Conservation (phyloP, 2,888 invertebrate species). For the Laspeyria flexula region DNA sequence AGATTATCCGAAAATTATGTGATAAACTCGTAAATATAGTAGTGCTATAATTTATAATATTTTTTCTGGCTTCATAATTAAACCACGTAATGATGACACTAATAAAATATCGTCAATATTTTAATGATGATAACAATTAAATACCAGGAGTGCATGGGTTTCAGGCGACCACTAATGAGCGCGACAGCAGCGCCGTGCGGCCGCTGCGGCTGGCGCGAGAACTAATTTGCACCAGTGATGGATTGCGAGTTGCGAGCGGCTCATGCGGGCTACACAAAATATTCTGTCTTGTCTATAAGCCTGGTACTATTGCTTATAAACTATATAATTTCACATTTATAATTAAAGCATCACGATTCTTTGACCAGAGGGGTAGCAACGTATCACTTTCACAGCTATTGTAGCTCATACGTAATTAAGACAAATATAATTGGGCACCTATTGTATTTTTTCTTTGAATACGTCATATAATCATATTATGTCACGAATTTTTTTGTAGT, state of each 20-base stretch:
- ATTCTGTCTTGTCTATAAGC: conserved; percentile 51
- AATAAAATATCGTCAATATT: conserved; percentile 41
- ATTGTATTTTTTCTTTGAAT: no score
- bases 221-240: conserved; percentile 80
- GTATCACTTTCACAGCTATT: no score
- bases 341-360: no score
- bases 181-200: conserved; percentile 76
- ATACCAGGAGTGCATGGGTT: conserved; percentile 57
- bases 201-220: conserved; percentile 70
- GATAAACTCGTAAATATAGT: no score
- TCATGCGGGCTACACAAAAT: conserved; percentile 48
- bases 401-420: no score
- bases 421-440: no score
- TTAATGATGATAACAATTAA: conserved; percentile 54
- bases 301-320: conserved; percentile 50
- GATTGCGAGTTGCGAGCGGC: conserved; percentile 69
- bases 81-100: conserved; percentile 11
- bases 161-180: conserved; percentile 78
- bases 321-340: conserved; percentile 30
- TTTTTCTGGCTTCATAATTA: conserved; percentile 1
- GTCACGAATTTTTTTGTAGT: no score
- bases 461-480: no score
- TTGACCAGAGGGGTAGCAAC: no score
- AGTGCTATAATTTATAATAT: no score
- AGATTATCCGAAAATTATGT: no score